These are phyloP conservation scores for Zaprionus ornatus DNA, from an alignment of 1,140 invertebrate species.

Conservation along the genomic window DNA sequence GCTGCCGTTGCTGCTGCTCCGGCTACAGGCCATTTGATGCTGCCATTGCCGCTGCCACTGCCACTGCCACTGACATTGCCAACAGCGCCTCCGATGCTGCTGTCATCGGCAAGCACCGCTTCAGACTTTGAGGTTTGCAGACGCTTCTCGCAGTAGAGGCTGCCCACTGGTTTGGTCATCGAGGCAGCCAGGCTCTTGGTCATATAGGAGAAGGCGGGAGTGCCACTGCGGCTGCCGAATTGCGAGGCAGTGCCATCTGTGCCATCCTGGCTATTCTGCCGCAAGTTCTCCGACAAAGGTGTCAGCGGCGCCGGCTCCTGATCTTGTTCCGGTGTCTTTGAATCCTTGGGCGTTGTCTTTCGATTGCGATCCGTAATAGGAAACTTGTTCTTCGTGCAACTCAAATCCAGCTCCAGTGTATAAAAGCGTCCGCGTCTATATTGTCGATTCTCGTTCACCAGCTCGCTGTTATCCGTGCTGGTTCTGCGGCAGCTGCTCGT, in stretches of 20 bases:
- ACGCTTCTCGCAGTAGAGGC: slow-evolving; percentile 79
- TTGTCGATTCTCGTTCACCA: slow-evolving; percentile 70
- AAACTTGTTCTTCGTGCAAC: slow-evolving; percentile 83
- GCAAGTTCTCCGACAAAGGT: background rate
- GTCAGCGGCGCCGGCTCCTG: background rate
- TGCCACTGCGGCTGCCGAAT: background rate
- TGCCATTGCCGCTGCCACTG: background rate
- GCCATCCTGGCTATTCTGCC: background rate
- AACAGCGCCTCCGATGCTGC: background rate
- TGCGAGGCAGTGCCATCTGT: background rate
- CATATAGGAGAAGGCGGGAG: slow-evolving; percentile 35
- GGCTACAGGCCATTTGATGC: no score
- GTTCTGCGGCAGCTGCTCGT: background rate
- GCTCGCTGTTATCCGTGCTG: slow-evolving; percentile 12
- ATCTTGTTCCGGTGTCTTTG: background rate
- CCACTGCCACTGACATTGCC: slow-evolving; percentile 8
- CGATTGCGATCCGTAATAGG: slow-evolving; percentile 79
- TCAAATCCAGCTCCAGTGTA: slow-evolving; percentile 78
- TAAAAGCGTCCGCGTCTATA: slow-evolving; percentile 73
- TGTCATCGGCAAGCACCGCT: slow-evolving; percentile 46
- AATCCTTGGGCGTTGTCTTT: slow-evolving; percentile 10
- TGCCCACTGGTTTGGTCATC: slow-evolving; percentile 68
- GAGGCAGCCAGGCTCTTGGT: slow-evolving; percentile 76
- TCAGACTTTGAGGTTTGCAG: slow-evolving; percentile 78
- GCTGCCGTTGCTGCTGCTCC: background rate